Evolutionary conservation across 2,113 vertebrate genomes (phyloP), one percentile per base, ranked within the genome.

Genomic region (Silurus glanis): DNA sequence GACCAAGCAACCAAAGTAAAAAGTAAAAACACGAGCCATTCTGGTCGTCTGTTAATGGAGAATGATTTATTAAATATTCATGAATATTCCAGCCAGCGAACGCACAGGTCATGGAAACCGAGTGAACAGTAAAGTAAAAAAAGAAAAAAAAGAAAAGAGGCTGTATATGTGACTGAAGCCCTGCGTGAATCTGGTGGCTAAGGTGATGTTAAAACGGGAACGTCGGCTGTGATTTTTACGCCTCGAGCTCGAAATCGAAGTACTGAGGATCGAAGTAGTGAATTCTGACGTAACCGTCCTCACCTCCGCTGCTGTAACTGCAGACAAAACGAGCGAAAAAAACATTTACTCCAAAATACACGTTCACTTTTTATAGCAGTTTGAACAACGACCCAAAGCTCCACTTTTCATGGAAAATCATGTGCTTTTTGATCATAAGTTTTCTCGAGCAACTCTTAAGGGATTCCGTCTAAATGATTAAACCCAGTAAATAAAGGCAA

Each of bases 181-280:
- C 64, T n/a, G 71, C 37, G 9, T 49, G 67, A 12, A 3, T 21
- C 67, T 21, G 64, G 28, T 17, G n/a, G 23, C 17, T 3, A 5
- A 28, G 79, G 13, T 0, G 86, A 16, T 66, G 37, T 59, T 81
- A 74, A 72, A 62, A 37, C 79, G 37, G 59, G 78, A 84, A 85
- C 28, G 85, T n/a, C 53, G 28, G 37, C 37, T 62, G 6, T 45
- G 37, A 51, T 45, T 86, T 86, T 94, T 90, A 99, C 8, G 93
- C 97, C 92, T 99, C 98, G 86, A 99, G 96, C 84, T 99, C 98
- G 90, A 99, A 99, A 89, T 99, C 98, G 17, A 99, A 99, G 94
- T 99, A 99, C 53, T 97, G 97, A 9, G 97, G 95, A 78, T 99
- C 98, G 3, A 99, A 99, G 93, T 98, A 97, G 79, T 99, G 98